phyloP scores from a whole-genome alignment of 2,113 vertebrate species.

The Calidris pugnax region DNA sequence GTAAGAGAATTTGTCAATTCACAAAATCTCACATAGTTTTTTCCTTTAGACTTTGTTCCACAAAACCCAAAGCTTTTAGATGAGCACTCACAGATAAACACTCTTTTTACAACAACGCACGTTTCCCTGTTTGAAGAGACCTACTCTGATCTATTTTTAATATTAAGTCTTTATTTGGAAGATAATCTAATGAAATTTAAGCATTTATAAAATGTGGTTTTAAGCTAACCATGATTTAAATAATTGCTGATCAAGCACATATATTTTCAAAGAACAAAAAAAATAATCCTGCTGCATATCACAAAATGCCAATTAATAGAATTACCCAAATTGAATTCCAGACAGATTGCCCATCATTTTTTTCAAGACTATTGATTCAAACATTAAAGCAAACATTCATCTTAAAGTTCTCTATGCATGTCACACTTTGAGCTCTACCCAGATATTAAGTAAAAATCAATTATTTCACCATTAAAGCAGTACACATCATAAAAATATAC shows the following conservation, averaged over 20 bases:
- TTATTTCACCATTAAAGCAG: not conserved
- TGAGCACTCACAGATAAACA: not conserved
- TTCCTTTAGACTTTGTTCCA: not conserved
- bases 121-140: not conserved
- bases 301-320: not conserved
- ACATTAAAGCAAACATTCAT: not conserved
- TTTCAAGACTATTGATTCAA: not conserved
- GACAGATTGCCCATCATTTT: not conserved
- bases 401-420: not conserved
- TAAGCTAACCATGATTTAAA: not conserved
- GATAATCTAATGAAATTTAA: constrained; percentile 1
- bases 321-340: not conserved
- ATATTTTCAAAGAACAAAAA: not conserved
- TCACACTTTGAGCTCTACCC: not conserved
- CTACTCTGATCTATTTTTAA: not conserved
- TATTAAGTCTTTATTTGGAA: not conserved
- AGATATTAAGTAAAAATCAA: not conserved
- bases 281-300: not conserved
- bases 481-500: constrained; percentile 26
- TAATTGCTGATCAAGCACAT: not conserved
- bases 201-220: constrained; percentile 13
- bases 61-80: not conserved
- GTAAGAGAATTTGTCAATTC: not conserved
- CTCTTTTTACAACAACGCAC: not conserved
- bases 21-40: not conserved